Percentiles rank a stretch among this genome's conserved stretches.
These are phyloP conservation scores for Speoplatyrhinus poulsoni DNA, from an alignment of 2,113 vertebrate species.

Conservation along the genomic window DNA sequence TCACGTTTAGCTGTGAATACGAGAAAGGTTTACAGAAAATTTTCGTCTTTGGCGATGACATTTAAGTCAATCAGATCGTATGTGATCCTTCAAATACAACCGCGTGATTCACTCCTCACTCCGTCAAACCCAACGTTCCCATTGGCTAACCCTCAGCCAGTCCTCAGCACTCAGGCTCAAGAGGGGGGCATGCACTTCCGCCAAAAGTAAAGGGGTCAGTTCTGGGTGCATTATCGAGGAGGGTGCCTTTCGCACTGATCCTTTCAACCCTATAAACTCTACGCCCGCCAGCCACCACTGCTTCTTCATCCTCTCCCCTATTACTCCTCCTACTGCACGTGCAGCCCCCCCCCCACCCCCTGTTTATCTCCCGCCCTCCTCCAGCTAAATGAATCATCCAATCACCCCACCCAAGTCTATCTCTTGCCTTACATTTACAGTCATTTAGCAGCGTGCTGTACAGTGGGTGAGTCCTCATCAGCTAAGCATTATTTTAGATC, in stretches of 20 bases:
- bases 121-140: slow-evolving; percentile 27
- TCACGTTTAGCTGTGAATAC: neutral
- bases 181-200: too few species aligned
- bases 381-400: too few species aligned
- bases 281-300: neutral
- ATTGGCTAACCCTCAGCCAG: slow-evolving; percentile 16
- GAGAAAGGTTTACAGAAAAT: neutral
- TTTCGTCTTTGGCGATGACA: neutral
- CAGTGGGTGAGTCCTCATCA: too few species aligned
- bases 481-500: too few species aligned
- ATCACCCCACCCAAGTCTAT: neutral
- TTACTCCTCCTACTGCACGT: neutral
- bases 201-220: too few species aligned
- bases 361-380: too few species aligned
- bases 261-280: slow-evolving; percentile 22
- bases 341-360: too few species aligned
- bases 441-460: too few species aligned
- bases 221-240: too few species aligned
- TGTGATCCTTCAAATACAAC: neutral
- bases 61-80: neutral
- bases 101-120: too few species aligned
- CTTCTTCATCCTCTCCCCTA: neutral
- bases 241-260: slow-evolving; percentile 31
- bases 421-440: neutral
- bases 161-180: neutral